These are phyloP conservation scores for Laupala kohalensis DNA, from an alignment of 1,140 invertebrate genomes.

Conservation along the genomic window DNA sequence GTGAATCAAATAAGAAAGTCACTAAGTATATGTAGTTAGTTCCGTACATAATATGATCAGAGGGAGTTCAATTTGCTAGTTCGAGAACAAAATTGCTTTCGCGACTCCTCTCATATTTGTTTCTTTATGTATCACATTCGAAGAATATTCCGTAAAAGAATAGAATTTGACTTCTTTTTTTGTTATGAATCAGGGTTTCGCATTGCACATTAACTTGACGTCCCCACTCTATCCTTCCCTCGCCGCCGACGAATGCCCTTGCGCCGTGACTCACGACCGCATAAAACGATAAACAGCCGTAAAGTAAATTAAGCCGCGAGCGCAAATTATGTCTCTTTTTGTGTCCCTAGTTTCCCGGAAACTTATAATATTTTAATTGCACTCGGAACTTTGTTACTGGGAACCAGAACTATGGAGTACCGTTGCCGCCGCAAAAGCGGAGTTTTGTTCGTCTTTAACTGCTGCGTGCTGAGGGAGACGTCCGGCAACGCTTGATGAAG, in stretches of 20 bases:
- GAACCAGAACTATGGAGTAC: neutral
- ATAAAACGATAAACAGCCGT: neutral
- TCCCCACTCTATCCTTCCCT: neutral
- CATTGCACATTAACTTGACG: neutral
- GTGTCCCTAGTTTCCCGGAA: neutral
- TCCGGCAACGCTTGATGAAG: too few species aligned
- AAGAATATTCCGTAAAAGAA: too few species aligned
- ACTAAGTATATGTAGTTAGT: too few species aligned
- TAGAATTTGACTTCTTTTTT: too few species aligned
- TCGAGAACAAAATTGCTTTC: too few species aligned
- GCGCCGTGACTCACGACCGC: neutral
- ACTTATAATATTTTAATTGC: neutral
- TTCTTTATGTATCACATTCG: too few species aligned
- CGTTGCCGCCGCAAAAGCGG: neutral
- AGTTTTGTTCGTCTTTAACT: neutral
- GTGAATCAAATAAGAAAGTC: too few species aligned
- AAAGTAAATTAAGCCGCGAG: constrained; percentile 1
- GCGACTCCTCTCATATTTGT: too few species aligned
- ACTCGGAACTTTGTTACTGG: neutral
- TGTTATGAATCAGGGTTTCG: too few species aligned
- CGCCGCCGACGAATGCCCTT: neutral
- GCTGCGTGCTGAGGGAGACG: too few species aligned
- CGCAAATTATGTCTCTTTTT: constrained; percentile 5
- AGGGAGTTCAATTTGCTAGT: too few species aligned
- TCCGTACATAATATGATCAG: too few species aligned